Evolutionary conservation across 2,113 vertebrate species (phyloP).

Genomic region (Sceloporus undulatus): DNA sequence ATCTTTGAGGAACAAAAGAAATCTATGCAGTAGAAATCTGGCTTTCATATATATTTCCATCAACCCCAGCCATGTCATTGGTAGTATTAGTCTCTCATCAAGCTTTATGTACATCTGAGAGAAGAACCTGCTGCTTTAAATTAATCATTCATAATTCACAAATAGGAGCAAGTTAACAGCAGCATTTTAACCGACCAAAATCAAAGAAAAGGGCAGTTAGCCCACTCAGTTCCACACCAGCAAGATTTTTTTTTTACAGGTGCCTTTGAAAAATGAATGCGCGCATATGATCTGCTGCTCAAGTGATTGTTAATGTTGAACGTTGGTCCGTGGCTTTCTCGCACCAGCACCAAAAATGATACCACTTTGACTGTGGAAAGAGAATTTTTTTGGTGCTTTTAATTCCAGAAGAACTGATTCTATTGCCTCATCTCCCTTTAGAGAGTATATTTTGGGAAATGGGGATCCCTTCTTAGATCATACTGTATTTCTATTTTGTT

Average conservation of each 20-base stretch:
- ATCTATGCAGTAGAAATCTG: slow-evolving; percentile 53
- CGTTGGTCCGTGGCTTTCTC: background rate
- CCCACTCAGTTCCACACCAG: slow-evolving; percentile 76
- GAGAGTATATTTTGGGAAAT: background rate
- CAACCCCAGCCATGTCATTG: background rate
- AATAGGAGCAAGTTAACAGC: background rate
- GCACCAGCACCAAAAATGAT: background rate
- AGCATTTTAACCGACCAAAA: background rate
- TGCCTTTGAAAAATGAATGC: slow-evolving; percentile 76
- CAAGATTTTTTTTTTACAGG: slow-evolving; percentile 76
- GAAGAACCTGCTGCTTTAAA: slow-evolving; percentile 39
- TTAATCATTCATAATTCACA: slow-evolving; percentile 16
- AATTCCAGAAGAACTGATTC: background rate
- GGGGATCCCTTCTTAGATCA: background rate
- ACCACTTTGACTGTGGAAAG: background rate
- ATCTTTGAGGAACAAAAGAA: slow-evolving; percentile 30
- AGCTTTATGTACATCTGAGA: slow-evolving; percentile 38
- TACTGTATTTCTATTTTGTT: background rate
- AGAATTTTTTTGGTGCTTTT: slow-evolving; percentile 2
- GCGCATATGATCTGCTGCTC: background rate
- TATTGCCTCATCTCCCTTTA: background rate
- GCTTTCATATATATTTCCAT: fast-evolving
- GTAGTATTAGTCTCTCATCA: slow-evolving; percentile 28
- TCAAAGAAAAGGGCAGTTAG: background rate
- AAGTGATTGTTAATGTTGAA: background rate